These are phyloP conservation scores for Phoenoteleia sp. DNA, from an alignment of 2,888 invertebrate genomes.

Conservation along the genomic window DNA sequence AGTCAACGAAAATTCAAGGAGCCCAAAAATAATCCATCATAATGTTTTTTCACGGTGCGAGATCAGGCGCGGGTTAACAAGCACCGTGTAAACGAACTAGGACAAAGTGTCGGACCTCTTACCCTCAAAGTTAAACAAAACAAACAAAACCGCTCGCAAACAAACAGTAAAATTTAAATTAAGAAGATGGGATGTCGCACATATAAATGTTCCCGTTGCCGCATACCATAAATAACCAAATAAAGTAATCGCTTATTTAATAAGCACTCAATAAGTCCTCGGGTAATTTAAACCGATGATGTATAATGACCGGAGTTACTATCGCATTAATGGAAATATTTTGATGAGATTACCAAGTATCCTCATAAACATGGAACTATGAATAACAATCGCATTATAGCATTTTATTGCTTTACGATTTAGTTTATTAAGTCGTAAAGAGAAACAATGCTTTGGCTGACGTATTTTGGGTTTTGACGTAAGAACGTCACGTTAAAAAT, in stretches of 20 bases:
- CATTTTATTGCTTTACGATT: slow-evolving; percentile 13
- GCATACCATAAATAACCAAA: neutral
- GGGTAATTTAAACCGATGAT: neutral
- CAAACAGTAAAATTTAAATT: slow-evolving; percentile 47
- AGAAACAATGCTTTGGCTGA: neutral
- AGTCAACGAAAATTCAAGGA: slow-evolving; percentile 47
- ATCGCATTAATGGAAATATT: neutral
- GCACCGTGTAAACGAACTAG: slow-evolving; percentile 48
- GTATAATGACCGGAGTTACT: neutral
- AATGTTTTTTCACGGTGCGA: slow-evolving; percentile 31
- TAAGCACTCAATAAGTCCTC: neutral
- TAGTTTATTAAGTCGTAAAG: slow-evolving; percentile 30
- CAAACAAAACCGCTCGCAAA: slow-evolving; percentile 30
- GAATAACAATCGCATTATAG: slow-evolving; percentile 24
- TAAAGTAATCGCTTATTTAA: slow-evolving; percentile 2
- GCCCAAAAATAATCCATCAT: slow-evolving; percentile 54
- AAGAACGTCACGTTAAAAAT: neutral
- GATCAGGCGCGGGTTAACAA: slow-evolving; percentile 41
- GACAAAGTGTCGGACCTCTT: slow-evolving; percentile 45
- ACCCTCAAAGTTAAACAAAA: slow-evolving; percentile 37
- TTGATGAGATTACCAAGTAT: slow-evolving; percentile 16
- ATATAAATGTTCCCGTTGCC: neutral
- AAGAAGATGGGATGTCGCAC: neutral
- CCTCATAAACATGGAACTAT: neutral
- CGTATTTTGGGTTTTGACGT: neutral